A percentile compares a stretch with the other conserved stretches of the same genome.
phyloP scores from a whole-genome alignment of 2,113 vertebrate genomes.

The Blennius ocellaris region DNA sequence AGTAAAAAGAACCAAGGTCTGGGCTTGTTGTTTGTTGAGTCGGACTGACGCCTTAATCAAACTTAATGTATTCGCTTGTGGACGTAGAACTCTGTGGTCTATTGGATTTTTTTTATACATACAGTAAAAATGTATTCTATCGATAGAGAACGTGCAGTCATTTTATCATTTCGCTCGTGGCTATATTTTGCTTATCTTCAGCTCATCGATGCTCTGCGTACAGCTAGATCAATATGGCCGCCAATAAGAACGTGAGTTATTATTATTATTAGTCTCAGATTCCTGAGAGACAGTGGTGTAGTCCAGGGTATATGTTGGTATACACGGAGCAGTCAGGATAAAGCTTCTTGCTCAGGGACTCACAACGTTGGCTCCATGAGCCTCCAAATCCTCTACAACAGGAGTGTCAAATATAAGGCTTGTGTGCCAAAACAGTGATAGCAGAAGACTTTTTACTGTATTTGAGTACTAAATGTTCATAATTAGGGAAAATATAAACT shows the following conservation, averaged over 20 bases:
- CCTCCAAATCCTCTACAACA: too few relatives aligned
- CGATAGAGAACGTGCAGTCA: not conserved
- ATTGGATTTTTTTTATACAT: not conserved
- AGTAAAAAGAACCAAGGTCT: conserved; percentile 37
- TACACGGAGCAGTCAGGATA: too few relatives aligned
- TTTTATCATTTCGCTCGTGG: conserved; percentile 13
- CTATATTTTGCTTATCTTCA: conserved; percentile 6
- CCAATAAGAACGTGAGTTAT: conserved; percentile 19
- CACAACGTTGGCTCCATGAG: too few relatives aligned
- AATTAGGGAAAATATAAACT: too few relatives aligned
- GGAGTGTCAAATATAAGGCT: too few relatives aligned
- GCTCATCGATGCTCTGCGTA: conserved; percentile 3
- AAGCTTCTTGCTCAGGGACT: too few relatives aligned
- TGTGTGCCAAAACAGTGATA: too few relatives aligned
- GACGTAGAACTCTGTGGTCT: not conserved
- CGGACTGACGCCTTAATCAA: conserved; percentile 29
- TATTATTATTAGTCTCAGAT: not conserved
- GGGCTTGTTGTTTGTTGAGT: conserved; percentile 41
- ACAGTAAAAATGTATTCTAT: conserved; percentile 12
- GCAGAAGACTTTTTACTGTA: too few relatives aligned
- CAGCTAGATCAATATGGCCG: conserved; percentile 21
- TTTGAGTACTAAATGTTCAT: too few relatives aligned
- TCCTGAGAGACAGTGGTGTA: not conserved
- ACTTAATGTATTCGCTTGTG: not conserved
- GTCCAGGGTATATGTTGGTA: too few relatives aligned